Base-by-base conservation (phyloP, 2,113 vertebrate genomes). In the Varanus salvator region DNA sequence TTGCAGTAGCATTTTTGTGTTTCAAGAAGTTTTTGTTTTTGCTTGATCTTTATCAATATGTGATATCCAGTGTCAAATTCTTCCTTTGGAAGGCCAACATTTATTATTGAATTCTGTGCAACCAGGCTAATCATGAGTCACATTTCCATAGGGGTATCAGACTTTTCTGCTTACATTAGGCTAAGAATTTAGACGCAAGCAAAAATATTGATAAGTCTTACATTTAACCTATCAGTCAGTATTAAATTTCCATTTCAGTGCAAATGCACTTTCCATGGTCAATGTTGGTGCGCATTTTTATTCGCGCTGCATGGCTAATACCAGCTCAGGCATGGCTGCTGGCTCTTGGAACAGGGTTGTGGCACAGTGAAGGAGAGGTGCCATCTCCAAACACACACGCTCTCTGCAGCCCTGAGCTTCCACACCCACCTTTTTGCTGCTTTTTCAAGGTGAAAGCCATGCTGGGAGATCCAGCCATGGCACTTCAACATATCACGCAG, bases 191-290 rank as follows among this genome's bases (percentile, higher is more conserved):
- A 90, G 90, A 92, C 82, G 86, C 57, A 89, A 90, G 91, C n/a
- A 14, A 94, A 95, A 93, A 91, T 93, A 95, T 84, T 92, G 86
- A 87, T 92, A 77, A 60, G 75, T 60, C 84, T 95, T 94, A 89
- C 89, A 94, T 93, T 44, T 44, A 44, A 44, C 38, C 38, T 93
- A 95, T 84, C 91, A 85, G 87, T 92, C 74, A 60, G 75, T 60
- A 84, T 95, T 94, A 87, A 89, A 94, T 93, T 94, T 95, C 84
- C 87, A 92, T 84, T 93, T 86, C 86, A 90, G 92, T 93, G 66
- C 89, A 90, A 90, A 93, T 90, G 69, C 85, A 48, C 7, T 90
- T 82, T 8, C 17, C 54, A 90, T 17, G 25, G 83, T 5, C 54
- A 7, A 38, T 19, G 48, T 87, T 87, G 21, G 19, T 66, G 4